Evolutionary conservation across 2,888 invertebrate species (phyloP).

Genomic region (Tachina grossa): DNA sequence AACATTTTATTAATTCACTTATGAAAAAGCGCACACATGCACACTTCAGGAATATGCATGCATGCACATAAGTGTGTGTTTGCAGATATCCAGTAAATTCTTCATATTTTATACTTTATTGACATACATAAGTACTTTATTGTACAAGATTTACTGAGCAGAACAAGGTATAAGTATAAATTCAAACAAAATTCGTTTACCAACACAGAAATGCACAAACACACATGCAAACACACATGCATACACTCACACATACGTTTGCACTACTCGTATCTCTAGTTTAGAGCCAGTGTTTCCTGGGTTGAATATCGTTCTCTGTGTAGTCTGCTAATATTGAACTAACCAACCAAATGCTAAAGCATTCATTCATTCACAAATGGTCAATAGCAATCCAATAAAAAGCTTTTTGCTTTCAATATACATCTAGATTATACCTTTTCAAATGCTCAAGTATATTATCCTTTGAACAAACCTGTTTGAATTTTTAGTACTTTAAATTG

Average conservation of each 20-base stretch:
- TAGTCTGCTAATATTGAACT: conserved; percentile 59
- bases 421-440: conserved; percentile 66
- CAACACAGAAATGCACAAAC: background rate
- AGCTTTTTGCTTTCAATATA: conserved; percentile 61
- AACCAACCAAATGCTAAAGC: conserved; percentile 54
- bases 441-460: conserved; percentile 67
- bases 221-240: background rate
- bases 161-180: conserved; percentile 46
- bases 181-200: conserved; percentile 52
- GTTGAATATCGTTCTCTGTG: background rate
- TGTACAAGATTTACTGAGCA: conserved; percentile 57
- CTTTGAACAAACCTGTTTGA: conserved; percentile 66
- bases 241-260: too few relatives aligned
- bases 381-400: conserved; percentile 66
- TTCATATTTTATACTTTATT: conserved; percentile 49
- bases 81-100: background rate
- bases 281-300: background rate
- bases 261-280: too few relatives aligned
- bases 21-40: background rate
- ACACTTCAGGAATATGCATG: too few relatives aligned
- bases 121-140: conserved; percentile 62
- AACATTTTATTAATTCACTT: conserved; percentile 36
- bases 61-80: background rate
- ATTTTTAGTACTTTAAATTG: conserved; percentile 56
- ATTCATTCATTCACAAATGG: conserved; percentile 57